Evolutionary conservation across 2,797 vertebrate genomes (phyloP), one percentile per base, ranked within the genome.

Genomic region (Sebastes iracundus): DNA sequence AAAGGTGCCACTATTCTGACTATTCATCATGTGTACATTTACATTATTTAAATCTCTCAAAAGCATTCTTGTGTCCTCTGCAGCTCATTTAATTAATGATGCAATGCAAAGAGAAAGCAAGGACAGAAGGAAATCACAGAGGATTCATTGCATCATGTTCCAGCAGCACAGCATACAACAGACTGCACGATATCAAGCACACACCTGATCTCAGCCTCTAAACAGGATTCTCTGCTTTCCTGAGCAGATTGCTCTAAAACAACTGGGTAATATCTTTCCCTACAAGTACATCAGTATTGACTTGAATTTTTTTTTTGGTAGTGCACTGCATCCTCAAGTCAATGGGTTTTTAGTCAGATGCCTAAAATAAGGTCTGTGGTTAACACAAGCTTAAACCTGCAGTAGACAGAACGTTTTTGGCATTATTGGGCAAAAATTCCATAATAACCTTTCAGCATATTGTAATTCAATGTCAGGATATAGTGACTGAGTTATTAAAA

Each of bases 271-370:
- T 30, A 61, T 42, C 68, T 42, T 46, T 58, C n/a, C 76, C 35
- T 53, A 60, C 73, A 70, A 59, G 25, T 71, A 73, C 35, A 70
- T 14, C 16, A 18, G 7, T 64, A 81, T 77, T 77, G 68, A 83
- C 52, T 67, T 65, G 25, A 56, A 4, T 20, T 59, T 66, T 38
- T 81, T 83, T 81, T 59, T 65, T 33, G 70, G 59, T 56, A 68
- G 25, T 49, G 74, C 73, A 63, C 72, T 58, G 75, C 14, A 65
- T 18, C 42, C 42, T n/a, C n/a, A n/a, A n/a, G n/a, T n/a, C n/a
- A n/a, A n/a, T n/a, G n/a, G n/a, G n/a, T n/a, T 46, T 46, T 46
- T 46, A 46, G 42, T 2, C 16, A 46, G 42, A 7, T 46, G 6
- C 16, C 42, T 46, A 3, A 46, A 46, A 46, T 46, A 46, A 46